Evolutionary conservation across 2,113 vertebrate species (phyloP).

Genomic region (Dromaius novaehollandiae): DNA sequence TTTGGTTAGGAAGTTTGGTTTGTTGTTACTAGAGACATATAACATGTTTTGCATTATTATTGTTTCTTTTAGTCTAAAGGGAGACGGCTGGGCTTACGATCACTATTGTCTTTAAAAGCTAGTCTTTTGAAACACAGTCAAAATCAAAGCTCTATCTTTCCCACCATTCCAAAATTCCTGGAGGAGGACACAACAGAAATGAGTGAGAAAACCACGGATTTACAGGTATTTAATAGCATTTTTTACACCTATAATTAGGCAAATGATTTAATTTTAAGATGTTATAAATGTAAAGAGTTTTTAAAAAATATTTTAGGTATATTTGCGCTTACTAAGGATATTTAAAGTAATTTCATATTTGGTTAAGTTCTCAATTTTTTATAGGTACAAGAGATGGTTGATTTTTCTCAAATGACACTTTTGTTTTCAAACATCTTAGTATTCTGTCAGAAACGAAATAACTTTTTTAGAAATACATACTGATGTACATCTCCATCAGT

Average conservation of each 20-base stretch:
- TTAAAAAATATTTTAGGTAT: not conserved
- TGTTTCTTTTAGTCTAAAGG: conserved; percentile 73
- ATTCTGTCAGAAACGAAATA: not conserved
- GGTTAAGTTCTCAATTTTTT: not conserved
- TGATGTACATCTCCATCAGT: not conserved
- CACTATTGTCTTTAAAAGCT: conserved; percentile 81
- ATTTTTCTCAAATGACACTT: not conserved
- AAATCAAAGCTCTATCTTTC: conserved; percentile 46
- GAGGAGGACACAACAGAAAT: conserved; percentile 73
- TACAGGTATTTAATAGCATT: conserved; percentile 73
- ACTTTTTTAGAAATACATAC: not conserved
- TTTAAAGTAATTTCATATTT: not conserved
- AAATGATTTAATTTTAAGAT: not conserved
- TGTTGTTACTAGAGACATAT: not conserved
- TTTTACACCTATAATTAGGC: not conserved
- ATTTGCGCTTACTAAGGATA: not conserved
- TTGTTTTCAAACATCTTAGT: not conserved
- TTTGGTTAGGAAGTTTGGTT: not conserved
- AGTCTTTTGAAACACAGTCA: conserved; percentile 75
- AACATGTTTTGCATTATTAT: not conserved
- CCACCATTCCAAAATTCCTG: conserved; percentile 83
- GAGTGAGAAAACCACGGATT: conserved; percentile 57
- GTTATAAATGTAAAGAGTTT: not conserved
- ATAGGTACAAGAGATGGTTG: rapidly evolving
- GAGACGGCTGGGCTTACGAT: conserved; percentile 68